Conservation (phyloP, 2,113 vertebrate genomes). For the Callopanchax toddi region DNA sequence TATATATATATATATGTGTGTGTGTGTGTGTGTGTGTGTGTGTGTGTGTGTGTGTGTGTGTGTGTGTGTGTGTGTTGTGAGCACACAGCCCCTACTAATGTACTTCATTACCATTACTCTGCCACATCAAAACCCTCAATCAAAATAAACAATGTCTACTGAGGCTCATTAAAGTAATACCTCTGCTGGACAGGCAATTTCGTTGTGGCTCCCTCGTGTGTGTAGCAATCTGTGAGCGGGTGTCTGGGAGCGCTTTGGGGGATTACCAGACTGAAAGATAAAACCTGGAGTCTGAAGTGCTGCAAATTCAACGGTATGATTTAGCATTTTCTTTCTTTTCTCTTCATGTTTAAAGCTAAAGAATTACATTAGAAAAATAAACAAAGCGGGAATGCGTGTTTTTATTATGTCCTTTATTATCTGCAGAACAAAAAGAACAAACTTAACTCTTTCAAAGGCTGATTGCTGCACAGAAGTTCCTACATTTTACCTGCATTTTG, state of each 20-base stretch:
- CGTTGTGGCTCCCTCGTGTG: conserved; percentile 5
- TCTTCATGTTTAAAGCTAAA: conserved; percentile 10
- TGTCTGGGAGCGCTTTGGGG: conserved; percentile 4
- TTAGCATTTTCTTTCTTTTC: conserved; percentile 9
- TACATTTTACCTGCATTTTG: not conserved
- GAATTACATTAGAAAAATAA: no score
- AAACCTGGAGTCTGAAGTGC: conserved; percentile 19
- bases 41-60: not conserved
- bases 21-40: not conserved
- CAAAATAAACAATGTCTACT: conserved; percentile 60
- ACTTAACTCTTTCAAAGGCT: no score
- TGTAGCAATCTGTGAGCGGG: conserved; percentile 13
- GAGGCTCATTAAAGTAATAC: conserved; percentile 57
- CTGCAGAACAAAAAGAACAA: no score
- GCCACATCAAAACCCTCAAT: conserved; percentile 60
- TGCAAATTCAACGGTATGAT: conserved; percentile 22
- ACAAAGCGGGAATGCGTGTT: no score
- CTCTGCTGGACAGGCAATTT: conserved; percentile 44
- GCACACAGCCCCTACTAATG: conserved; percentile 46
- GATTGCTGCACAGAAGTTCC: not conserved
- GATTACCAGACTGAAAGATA: conserved; percentile 37
- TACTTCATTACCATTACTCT: conserved; percentile 56
- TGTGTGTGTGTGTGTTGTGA: conserved; percentile 6
- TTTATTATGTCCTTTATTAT: conserved; percentile 21
- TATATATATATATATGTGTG: no score